Base-by-base conservation (phyloP, 2,888 invertebrate species). In the Drosophila robusta region DNA sequence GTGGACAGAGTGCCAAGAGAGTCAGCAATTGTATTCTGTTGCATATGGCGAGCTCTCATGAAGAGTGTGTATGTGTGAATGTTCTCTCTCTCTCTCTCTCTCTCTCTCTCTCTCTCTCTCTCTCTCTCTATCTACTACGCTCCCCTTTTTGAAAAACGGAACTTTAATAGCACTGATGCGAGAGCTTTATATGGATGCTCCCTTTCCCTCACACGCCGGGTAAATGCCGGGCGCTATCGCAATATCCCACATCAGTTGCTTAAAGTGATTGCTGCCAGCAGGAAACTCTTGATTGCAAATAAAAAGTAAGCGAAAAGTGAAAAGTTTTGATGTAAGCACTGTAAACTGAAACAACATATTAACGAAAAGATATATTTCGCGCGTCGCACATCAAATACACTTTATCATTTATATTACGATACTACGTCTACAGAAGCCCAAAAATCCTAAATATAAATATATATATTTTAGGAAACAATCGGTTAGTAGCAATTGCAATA, bases 231-330 rank as follows among this genome's bases (percentile, higher is more conserved):
- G 11, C n/a, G 22, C 16, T 16, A 14, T 39, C 29, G 3, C 39
- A 41, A 16, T 22, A 7, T 34, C 26, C 36, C 12, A 7, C 18
- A 16, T 41, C 11, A 62, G 22, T 62, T 44, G 26, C 22, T n/a
- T 9, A 24, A 44, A 32, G 42, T 24, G 1, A 14, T 8, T 8
- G 11, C 38, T 11, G 12, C 36, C 24, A 36, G n/a, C 32, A 18
- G 61, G 32, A 47, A 47, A 9, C 11, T n/a, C 14, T 11, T 1
- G 7, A 61, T 42, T 56, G 4, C 26, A 56, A 24, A 12, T 9
- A 14, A 49, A 24, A 26, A 4, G 22, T 36, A 9, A 62, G 29
- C 7, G 8, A 11, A 11, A 32, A n/a, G 26, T 1, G 16, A 11
- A 9, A 38, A 22, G 0, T 22, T n/a, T 5, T 7, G 22, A 9